These are phyloP conservation scores for Drosophila funebris DNA, from an alignment of 1,140 invertebrate genomes.

Conservation along the genomic window DNA sequence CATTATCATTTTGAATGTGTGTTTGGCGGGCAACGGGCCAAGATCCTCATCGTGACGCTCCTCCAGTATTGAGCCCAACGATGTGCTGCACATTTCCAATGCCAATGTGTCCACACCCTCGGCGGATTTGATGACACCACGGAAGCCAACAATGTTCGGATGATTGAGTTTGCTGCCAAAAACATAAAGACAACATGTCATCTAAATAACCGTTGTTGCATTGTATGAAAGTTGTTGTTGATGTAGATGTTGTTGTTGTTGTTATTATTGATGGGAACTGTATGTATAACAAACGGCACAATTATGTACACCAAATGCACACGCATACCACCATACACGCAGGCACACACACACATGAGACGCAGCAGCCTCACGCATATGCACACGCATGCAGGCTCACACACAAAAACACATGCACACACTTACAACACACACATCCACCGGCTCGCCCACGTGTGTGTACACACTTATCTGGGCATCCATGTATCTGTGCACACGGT, in stretches of 20 bases:
- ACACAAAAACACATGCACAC: constrained; percentile 8
- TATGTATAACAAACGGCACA: constrained; percentile 18
- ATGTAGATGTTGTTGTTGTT: not conserved
- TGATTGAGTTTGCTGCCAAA: constrained; percentile 89
- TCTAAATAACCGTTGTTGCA: not conserved
- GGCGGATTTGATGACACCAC: constrained; percentile 87
- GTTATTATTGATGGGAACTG: too few species aligned
- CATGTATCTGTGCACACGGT: not conserved
- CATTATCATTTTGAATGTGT: constrained; percentile 86
- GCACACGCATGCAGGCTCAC: constrained; percentile 38
- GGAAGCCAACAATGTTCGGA: constrained; percentile 93
- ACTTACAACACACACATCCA: constrained; percentile 9
- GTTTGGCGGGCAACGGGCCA: constrained; percentile 86
- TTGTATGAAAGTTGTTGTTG: not conserved
- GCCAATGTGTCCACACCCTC: constrained; percentile 88
- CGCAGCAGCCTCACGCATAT: constrained; percentile 47
- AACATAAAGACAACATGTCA: not conserved
- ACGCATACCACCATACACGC: constrained; percentile 42
- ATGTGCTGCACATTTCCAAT: constrained; percentile 88
- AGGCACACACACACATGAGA: constrained; percentile 39
- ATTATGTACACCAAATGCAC: constrained; percentile 53
- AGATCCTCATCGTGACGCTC: constrained; percentile 85
- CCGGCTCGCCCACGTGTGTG: constrained; percentile 44
- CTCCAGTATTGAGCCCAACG: constrained; percentile 90
- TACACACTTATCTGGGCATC: constrained; percentile 15